Evolutionary conservation across 2,113 vertebrate species (phyloP).

Genomic region (Orientallactaga bullata): DNA sequence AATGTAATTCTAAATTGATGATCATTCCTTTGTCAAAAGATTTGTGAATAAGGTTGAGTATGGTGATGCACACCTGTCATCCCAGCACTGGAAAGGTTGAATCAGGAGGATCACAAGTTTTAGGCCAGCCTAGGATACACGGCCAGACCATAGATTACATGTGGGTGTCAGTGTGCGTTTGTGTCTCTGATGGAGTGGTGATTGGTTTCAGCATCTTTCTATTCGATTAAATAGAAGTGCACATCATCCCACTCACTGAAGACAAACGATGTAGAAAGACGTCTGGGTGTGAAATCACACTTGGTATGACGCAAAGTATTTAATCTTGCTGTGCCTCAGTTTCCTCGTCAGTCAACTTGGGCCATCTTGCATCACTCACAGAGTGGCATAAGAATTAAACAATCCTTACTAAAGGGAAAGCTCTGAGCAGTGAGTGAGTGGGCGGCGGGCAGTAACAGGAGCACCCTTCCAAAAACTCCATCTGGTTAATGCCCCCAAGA

Average conservation of each 20-base stretch:
- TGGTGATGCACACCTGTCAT: background rate
- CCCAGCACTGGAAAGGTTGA: no score
- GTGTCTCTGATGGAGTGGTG: background rate
- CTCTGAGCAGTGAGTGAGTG: background rate
- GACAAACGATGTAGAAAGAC: background rate
- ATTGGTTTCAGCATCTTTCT: fast-evolving
- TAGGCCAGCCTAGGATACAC: no score
- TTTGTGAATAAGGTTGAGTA: background rate
- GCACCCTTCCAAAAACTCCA: no score
- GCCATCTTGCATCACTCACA: background rate
- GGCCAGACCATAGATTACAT: no score
- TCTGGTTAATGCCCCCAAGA: background rate
- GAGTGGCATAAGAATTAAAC: background rate
- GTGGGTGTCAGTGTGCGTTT: background rate
- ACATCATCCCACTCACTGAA: no score
- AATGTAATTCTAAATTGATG: background rate
- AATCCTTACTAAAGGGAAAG: background rate
- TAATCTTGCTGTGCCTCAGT: background rate
- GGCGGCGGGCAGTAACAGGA: fast-evolving
- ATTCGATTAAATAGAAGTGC: background rate
- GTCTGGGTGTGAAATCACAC: background rate
- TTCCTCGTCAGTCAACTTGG: background rate
- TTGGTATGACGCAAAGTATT: no score
- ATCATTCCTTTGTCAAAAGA: background rate
- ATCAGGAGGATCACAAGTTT: no score